phyloP scores from a whole-genome alignment of 1,140 invertebrate species.

The Onthophagus taurus region DNA sequence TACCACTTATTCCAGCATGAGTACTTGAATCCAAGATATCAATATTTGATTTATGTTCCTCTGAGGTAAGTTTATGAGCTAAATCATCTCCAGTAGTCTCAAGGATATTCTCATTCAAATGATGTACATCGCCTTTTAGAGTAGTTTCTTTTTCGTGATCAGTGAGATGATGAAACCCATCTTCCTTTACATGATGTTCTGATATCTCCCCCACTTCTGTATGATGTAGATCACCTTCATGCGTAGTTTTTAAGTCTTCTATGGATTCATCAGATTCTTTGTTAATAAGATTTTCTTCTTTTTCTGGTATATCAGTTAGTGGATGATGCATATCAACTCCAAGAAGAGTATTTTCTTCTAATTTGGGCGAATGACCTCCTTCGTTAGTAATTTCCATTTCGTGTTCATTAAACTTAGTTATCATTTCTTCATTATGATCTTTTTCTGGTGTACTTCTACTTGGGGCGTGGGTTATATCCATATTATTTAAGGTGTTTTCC shows the following conservation, averaged over 20 bases:
- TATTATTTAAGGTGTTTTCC: not conserved
- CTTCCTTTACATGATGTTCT: not conserved
- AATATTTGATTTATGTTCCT: not conserved
- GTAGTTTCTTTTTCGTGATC: not conserved
- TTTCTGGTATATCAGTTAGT: not conserved
- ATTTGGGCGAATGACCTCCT: not conserved
- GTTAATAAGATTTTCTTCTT: not conserved
- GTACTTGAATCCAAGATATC: no score
- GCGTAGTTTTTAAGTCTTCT: no score
- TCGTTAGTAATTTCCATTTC: not conserved
- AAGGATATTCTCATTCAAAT: no score
- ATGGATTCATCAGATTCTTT: no score
- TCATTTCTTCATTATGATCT: no score
- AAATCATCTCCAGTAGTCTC: no score
- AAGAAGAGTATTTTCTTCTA: not conserved
- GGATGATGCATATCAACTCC: not conserved
- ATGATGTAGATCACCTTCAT: not conserved
- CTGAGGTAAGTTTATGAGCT: no score
- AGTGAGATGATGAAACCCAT: not conserved
- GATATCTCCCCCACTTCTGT: not conserved
- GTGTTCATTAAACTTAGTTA: no score
- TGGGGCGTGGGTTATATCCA: not conserved
- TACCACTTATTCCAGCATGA: not conserved
- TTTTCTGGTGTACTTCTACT: no score
- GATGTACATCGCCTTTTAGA: not conserved